Percentiles rank a stretch among this genome's conserved stretches.
Conservation (phyloP, 1,140 invertebrate species). For the Hyles euphorbiae region DNA sequence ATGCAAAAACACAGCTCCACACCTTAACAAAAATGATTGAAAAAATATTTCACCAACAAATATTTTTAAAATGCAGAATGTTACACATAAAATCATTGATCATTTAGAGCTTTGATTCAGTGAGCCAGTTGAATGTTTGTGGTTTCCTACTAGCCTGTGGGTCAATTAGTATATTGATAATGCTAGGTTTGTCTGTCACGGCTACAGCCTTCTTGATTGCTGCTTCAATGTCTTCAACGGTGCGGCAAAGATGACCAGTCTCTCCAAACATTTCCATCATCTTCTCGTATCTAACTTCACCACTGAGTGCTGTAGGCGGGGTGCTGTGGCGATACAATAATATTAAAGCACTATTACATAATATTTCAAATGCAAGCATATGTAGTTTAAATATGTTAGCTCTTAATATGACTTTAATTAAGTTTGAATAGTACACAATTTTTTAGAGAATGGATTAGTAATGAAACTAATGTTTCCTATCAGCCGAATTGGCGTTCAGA, state of each 20-base stretch:
- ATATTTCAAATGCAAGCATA: neutral
- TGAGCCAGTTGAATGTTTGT: conserved; percentile 94
- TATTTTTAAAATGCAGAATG: too few relatives aligned
- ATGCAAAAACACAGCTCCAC: too few relatives aligned
- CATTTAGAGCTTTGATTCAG: conserved; percentile 89
- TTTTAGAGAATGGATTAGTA: too few relatives aligned
- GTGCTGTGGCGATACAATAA: conserved; percentile 76
- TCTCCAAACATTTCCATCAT: conserved; percentile 91
- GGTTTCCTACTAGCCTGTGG: conserved; percentile 92
- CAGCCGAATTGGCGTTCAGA: too few relatives aligned
- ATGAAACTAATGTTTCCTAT: too few relatives aligned
- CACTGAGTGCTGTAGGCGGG: conserved; percentile 87
- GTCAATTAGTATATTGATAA: conserved; percentile 95
- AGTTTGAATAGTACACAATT: too few relatives aligned
- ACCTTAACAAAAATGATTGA: too few relatives aligned
- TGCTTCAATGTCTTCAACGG: conserved; percentile 82
- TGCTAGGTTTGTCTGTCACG: conserved; percentile 83
- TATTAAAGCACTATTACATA: neutral
- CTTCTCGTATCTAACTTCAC: conserved; percentile 90
- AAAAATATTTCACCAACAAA: too few relatives aligned
- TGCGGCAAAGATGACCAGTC: conserved; percentile 87
- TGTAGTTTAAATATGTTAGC: too few relatives aligned
- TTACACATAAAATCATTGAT: too few relatives aligned
- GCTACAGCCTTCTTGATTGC: conserved; percentile 82
- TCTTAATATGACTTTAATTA: too few relatives aligned